Base-by-base conservation (phyloP, 2,888 invertebrate genomes). In the Netelia virgata region DNA sequence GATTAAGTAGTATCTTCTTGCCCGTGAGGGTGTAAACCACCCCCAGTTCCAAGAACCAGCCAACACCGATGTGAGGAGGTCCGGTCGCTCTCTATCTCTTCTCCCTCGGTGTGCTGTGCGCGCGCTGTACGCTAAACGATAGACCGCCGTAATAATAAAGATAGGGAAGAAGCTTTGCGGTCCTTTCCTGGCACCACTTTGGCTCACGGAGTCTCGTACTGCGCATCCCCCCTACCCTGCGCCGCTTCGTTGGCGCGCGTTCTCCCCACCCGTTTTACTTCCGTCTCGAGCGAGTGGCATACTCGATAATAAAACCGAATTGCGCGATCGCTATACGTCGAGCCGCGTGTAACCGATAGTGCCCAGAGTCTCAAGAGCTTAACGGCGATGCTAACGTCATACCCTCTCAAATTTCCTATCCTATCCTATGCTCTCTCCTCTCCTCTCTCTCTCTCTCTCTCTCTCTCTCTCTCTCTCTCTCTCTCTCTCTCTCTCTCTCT, bases 291-390 rank as follows among this genome's bases (percentile, higher is more conserved):
- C 70, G 63, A 57, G 55, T 55, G 28, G 59, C 74, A 81, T 59
- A 82, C 63, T 82, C 80, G 78, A 84, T 87, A 86, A 88, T 84
- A 88, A 87, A 88, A 88, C 76, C 61, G 55, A 88, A 88, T 88
- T 86, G 83, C 80, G 53, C 73, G 66, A 72, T 61, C 66, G 55
- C 69, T 53, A 11, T 41, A 50, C 53, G 43, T 47, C 23, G 75
- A 20, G 57, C 50, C 47, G 55, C 78, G 78, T 74, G 53, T 82
- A 83, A 82, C 75, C 64, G 85, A 83, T 83, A 78, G 82, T 57
- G 81, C 53, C 59, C 68, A 81, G 78, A 83, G 69, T 81, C 64
- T 8, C 9, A 72, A 82, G 80, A 84, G 86, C 77, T 84, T 85
- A 84, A 75, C 16, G 50, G 53, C 73, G 72, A 57, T 66, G 76